A percentile compares a stretch with the other conserved stretches of the same genome.
phyloP scores from a whole-genome alignment of 2,888 invertebrate species.

The Helleia helle region DNA sequence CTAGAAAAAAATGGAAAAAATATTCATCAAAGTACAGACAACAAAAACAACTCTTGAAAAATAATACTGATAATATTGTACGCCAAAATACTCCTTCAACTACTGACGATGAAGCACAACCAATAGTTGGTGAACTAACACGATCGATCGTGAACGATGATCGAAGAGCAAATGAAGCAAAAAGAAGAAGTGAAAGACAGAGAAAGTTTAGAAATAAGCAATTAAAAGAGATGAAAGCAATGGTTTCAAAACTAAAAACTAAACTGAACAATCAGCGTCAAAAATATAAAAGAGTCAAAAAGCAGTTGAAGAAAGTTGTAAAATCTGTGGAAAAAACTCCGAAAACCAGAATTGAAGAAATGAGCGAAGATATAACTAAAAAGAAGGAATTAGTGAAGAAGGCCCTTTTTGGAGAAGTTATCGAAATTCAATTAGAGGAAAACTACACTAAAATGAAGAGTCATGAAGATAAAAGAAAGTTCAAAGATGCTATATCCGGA shows the following conservation, averaged over 20 bases:
- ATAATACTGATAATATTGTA: conserved; percentile 18
- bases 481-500: conserved; percentile 15
- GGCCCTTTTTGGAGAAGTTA: conserved; percentile 18
- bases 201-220: conserved; percentile 19
- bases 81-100: conserved; percentile 19
- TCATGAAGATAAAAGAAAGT: conserved; percentile 13
- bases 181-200: conserved; percentile 20
- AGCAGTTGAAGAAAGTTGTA: conserved; percentile 18
- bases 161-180: conserved; percentile 19
- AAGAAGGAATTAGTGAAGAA: conserved; percentile 18
- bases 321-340: conserved; percentile 13
- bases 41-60: conserved; percentile 8
- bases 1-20: conserved; percentile 19
- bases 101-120: conserved; percentile 19
- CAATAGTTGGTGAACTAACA: conserved; percentile 11
- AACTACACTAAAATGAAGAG: conserved; percentile 16
- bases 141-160: conserved; percentile 16
- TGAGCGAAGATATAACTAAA: conserved; percentile 18
- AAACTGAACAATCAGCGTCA: conserved; percentile 21
- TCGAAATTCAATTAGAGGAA: conserved; percentile 19
- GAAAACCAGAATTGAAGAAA: conserved; percentile 12
- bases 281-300: conserved; percentile 20
- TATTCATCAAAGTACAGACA: conserved; percentile 20
- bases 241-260: conserved; percentile 19
- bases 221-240: conserved; percentile 18